Evolutionary conservation across 2,888 invertebrate genomes (phyloP).

Genomic region (Nomada flava): DNA sequence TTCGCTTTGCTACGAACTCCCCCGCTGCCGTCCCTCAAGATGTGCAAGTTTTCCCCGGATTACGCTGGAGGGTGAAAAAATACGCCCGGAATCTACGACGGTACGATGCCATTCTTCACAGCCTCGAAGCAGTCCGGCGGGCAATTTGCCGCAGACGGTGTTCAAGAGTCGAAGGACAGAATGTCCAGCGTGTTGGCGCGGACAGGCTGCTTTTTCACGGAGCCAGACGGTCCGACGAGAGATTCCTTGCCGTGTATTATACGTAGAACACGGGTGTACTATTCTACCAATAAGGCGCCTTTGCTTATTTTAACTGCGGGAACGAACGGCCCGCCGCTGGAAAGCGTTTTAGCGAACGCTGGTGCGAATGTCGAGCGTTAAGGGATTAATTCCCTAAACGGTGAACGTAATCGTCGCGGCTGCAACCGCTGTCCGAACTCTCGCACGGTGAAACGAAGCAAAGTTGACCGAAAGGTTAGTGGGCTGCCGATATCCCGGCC

Average conservation of each 20-base stretch:
- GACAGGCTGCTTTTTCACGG: neutral
- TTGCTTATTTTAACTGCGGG: no score
- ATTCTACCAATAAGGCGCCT: no score
- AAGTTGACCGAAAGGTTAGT: constrained; percentile 67
- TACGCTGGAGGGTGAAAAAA: no score
- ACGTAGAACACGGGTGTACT: no score
- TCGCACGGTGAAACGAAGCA: constrained; percentile 39
- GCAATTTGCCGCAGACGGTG: constrained; percentile 7
- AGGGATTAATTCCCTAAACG: constrained; percentile 52
- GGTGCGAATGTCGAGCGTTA: neutral
- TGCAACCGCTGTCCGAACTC: constrained; percentile 41
- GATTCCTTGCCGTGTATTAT: neutral
- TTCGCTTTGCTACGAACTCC: neutral
- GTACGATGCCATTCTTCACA: neutral
- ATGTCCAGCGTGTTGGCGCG: neutral
- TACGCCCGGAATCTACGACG: no score
- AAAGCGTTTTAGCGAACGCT: constrained; percentile 7
- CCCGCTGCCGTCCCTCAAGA: neutral
- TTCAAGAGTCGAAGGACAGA: neutral
- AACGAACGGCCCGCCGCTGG: no score
- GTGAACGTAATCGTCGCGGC: constrained; percentile 16
- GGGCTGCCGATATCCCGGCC: constrained; percentile 56
- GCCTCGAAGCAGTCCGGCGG: neutral
- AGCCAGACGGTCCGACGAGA: neutral
- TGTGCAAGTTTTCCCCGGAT: no score